These are phyloP conservation scores for Lapara coniferarum DNA, from an alignment of 2,888 invertebrate genomes.

Conservation along the genomic window DNA sequence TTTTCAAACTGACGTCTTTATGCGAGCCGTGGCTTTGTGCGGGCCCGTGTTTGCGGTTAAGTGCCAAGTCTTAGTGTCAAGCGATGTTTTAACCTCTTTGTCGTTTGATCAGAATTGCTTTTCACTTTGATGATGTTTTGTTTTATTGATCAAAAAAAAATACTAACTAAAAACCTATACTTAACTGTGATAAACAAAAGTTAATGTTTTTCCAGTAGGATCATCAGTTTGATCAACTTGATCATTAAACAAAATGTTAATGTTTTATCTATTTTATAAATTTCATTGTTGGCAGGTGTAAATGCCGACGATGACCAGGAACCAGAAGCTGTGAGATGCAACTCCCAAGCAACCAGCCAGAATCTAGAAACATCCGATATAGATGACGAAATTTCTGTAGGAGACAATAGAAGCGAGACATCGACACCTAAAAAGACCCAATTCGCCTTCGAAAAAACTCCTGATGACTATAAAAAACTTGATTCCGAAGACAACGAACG, in stretches of 20 bases:
- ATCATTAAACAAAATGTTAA: no score
- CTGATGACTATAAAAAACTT: slow-evolving; percentile 50
- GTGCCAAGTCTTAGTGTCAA: slow-evolving; percentile 70
- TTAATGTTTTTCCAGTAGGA: no score
- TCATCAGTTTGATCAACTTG: no score
- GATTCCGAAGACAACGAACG: slow-evolving; percentile 57
- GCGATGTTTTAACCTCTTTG: slow-evolving; percentile 61
- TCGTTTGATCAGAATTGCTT: slow-evolving; percentile 31
- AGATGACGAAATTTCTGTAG: slow-evolving; percentile 76
- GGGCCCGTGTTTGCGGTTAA: slow-evolving; percentile 64
- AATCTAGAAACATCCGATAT: slow-evolving; percentile 64
- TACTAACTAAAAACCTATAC: no score
- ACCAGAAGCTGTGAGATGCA: slow-evolving; percentile 47
- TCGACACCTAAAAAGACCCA: slow-evolving; percentile 60
- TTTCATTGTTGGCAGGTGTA: slow-evolving; percentile 52
- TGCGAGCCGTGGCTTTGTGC: slow-evolving; percentile 68
- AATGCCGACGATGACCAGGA: slow-evolving; percentile 59
- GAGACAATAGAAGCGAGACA: slow-evolving; percentile 74
- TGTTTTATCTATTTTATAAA: no score
- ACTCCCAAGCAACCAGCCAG: slow-evolving; percentile 53
- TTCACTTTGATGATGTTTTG: slow-evolving; percentile 26
- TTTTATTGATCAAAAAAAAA: not conserved
- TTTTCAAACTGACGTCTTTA: slow-evolving; percentile 80
- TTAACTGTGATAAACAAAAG: no score
- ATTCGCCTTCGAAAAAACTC: slow-evolving; percentile 45